Evolutionary conservation across 92 coral and sea anemone genomes (phyloP), one percentile per base, ranked within the genome.

Genomic region (Parazoanthus atlanticus): DNA sequence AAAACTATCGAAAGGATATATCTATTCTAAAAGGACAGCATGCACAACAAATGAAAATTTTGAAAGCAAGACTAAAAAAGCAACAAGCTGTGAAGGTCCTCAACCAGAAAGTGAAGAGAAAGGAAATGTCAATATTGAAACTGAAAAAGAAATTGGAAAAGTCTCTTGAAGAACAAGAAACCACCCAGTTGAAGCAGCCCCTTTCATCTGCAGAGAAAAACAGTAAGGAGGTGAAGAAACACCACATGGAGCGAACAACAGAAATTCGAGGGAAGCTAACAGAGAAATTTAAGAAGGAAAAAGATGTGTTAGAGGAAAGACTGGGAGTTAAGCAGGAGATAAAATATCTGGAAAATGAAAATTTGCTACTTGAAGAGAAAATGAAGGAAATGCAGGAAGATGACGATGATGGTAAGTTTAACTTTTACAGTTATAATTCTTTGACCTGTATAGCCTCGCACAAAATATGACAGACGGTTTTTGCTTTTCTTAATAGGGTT

Each of bases 341-440:
- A 9, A 81, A 36, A 83, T n/a, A 32, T 40, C 52, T 83, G 54
- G 74, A 83, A 33, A 66, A 83, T 56, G 87, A 83, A 83, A 83
- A 83, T 31, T 0, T 66, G 7, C 74, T 66, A 19, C 52, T 83
- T 29, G 74, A 58, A 66, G 87, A 83, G 2, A 66, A 66, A 54
- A 40, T 65, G 40, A 43, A 56, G 54, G 74, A 83, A 36, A 26
- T 83, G 54, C 40, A 66, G n/a, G 87, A 66, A 17, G 87, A 65
- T 71, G 52, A 31, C 78, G 36, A 83, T 83, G 87, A 56, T 83
- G 78, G 78, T 31, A 73, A 16, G 78, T 73, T 10, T 69, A 30
- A 25, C 13, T 69, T 69, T 65, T 21, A 17, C 25, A 65, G 28
- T 65, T 65, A 23, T 3, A 65, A 65, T 19, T 65, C 17, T 28